These are phyloP conservation scores for Macrosiphum euphorbiae DNA, from an alignment of 2,888 invertebrate genomes.

Conservation along the genomic window DNA sequence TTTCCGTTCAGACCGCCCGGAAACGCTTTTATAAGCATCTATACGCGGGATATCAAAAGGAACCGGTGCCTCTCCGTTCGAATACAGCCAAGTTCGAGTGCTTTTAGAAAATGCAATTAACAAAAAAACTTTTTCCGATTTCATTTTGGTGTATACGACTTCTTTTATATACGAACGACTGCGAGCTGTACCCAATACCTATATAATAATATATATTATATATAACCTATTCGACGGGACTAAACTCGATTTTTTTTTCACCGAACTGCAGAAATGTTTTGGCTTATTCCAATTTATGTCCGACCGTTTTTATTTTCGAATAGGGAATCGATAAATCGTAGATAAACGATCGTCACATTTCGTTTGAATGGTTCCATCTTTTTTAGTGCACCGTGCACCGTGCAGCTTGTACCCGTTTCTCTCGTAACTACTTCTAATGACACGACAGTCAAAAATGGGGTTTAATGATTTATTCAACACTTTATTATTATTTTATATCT, in stretches of 20 bases:
- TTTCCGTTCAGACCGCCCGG: conserved; percentile 4
- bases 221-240: background rate
- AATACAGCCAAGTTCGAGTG: conserved; percentile 19
- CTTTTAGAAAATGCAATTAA: conserved; percentile 13
- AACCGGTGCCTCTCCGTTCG: background rate
- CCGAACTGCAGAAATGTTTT: background rate
- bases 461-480: conserved; percentile 14
- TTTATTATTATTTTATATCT: conserved; percentile 7
- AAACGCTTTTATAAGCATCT: conserved; percentile 21
- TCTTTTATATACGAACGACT: background rate
- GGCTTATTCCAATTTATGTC: background rate
- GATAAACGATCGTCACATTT: background rate
- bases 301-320: background rate
- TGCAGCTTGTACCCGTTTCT: background rate
- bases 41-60: conserved; percentile 13
- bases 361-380: conserved; percentile 8
- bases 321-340: conserved; percentile 17
- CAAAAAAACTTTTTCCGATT: background rate
- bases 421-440: background rate
- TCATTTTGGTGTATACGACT: background rate
- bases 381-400: background rate
- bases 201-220: background rate
- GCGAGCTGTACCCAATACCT: background rate
- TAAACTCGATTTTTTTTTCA: conserved; percentile 6
- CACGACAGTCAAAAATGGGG: background rate